Evolutionary conservation across 2,797 vertebrate genomes (phyloP).

Genomic region (Ciconia nigra): DNA sequence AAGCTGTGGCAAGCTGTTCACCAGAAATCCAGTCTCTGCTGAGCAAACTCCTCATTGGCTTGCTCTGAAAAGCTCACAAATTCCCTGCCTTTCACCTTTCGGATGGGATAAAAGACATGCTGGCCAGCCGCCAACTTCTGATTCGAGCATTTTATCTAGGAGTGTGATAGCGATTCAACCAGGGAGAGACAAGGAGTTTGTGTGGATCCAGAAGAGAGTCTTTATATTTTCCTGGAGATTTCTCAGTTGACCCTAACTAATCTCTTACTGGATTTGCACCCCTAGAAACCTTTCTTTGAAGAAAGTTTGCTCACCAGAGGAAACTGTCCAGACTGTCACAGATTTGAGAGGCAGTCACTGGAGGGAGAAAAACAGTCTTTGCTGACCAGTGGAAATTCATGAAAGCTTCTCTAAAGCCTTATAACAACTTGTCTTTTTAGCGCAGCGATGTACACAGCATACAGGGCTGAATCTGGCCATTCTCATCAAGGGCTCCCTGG

Average conservation of each 20-base stretch:
- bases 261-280: background rate
- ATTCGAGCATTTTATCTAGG: background rate
- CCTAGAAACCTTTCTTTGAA: conserved; percentile 9
- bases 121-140: background rate
- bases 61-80: conserved; percentile 25
- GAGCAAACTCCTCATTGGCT: background rate
- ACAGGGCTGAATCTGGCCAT: background rate
- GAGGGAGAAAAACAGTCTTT: background rate
- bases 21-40: background rate
- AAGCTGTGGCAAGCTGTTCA: conserved; percentile 17
- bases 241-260: conserved; percentile 1
- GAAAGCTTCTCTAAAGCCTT: background rate
- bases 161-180: background rate
- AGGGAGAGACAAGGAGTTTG: background rate
- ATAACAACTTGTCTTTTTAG: background rate
- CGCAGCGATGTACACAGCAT: background rate
- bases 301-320: background rate
- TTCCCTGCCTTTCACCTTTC: background rate
- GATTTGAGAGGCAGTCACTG: background rate
- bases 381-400: background rate
- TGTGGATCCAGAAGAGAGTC: background rate
- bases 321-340: background rate
- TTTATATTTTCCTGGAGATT: background rate
- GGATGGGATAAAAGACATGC: background rate
- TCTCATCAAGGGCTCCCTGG: background rate